Evolutionary conservation across 2,888 invertebrate species (phyloP).

Genomic region (Galerucella calmariensis): DNA sequence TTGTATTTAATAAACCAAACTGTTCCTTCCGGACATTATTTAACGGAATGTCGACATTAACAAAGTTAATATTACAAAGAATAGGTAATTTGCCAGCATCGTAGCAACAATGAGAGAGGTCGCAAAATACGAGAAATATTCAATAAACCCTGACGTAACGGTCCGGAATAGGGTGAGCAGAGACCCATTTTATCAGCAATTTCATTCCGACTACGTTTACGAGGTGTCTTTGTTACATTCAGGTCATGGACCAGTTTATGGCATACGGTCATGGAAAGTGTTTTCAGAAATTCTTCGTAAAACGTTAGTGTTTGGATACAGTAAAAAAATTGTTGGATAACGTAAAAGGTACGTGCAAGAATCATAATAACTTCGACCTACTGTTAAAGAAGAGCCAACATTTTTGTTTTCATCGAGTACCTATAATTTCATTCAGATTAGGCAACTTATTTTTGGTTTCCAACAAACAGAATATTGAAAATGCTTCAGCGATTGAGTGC

Average conservation of each 20-base stretch:
- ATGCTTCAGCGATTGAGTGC: too few relatives aligned
- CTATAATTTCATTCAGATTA: too few relatives aligned
- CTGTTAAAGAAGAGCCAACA: too few relatives aligned
- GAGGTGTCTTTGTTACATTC: background rate
- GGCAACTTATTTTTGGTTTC: too few relatives aligned
- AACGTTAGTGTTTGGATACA: background rate
- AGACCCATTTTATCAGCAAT: conserved; percentile 30
- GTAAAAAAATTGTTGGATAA: background rate
- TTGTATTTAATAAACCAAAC: conserved; percentile 15
- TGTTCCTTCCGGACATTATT: background rate
- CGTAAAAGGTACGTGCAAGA: background rate
- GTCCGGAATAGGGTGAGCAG: conserved; percentile 22
- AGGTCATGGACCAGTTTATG: background rate
- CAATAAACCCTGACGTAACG: conserved; percentile 30
- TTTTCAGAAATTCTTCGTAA: background rate
- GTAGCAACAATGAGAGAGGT: conserved; percentile 20
- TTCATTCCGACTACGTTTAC: conserved; percentile 14
- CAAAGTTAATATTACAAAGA: conserved; percentile 28
- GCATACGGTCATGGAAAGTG: background rate
- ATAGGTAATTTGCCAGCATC: conserved; percentile 23
- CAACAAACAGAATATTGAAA: too few relatives aligned
- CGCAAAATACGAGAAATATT: conserved; percentile 31
- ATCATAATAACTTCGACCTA: background rate
- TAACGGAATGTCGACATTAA: conserved; percentile 15
- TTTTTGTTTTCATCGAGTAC: too few relatives aligned